Conservation (phyloP, 2,113 vertebrate species). For the Guaruba guarouba region DNA sequence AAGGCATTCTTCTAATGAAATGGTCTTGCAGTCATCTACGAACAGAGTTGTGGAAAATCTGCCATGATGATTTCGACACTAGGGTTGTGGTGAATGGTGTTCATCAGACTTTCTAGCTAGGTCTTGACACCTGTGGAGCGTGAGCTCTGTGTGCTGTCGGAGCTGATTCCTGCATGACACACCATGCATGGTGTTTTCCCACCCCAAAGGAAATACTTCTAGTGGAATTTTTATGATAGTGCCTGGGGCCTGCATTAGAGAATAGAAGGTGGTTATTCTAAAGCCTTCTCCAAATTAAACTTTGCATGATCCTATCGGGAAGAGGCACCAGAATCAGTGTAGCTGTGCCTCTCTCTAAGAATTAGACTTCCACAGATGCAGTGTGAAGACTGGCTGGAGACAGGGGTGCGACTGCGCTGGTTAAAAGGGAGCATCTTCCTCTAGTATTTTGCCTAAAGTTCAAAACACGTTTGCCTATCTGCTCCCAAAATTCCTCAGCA, state of each 20-base stretch:
- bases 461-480: neutral
- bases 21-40: neutral
- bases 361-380: neutral
- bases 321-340: neutral
- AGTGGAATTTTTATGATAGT: constrained; percentile 43
- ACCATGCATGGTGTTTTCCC: constrained; percentile 34
- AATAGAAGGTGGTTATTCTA: neutral
- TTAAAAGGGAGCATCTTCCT: neutral
- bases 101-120: neutral
- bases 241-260: constrained; percentile 2
- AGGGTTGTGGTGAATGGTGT: neutral
- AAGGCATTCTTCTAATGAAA: neutral
- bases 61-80: neutral
- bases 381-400: neutral
- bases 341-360: neutral
- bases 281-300: neutral
- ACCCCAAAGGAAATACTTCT: constrained; percentile 37
- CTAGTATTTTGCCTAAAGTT: neutral
- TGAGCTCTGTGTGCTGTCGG: neutral
- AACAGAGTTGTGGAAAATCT: neutral
- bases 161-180: neutral
- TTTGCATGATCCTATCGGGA: neutral
- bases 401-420: fast-evolving
- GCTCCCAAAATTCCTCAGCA: neutral
- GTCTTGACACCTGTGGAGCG: neutral